Base-by-base conservation (phyloP, 1,140 invertebrate genomes). In the Trigoniulus corallinus region DNA sequence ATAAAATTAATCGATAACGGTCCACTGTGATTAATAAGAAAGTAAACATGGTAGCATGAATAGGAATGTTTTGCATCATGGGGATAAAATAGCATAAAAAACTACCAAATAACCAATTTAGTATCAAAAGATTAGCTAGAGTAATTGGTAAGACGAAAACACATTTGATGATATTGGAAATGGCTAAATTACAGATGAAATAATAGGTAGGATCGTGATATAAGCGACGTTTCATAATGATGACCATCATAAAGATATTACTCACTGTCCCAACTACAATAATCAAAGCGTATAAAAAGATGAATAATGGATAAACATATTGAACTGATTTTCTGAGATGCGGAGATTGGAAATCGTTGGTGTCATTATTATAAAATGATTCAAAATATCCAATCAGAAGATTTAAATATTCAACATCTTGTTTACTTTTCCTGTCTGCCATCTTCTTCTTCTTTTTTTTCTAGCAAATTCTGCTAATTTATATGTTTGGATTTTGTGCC, bases 61-160 rank as follows among this genome's bases (percentile, higher is more conserved):
- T 62, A 0, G 79, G 79, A 48, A 76, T 77, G 58, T 80, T 78
- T 69, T 84, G 81, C 50, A 83, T 59, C 77, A 84, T 82, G 0
- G 81, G 80, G 42, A 82, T 57, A 59, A 81, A 78, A 57, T 75
- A 81, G 62, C 81, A 84, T n/a, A 82, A 59, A 56, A 82, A 77
- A 52, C 78, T 74, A 3, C 80, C 81, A 54, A 81, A 78, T 41
- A 82, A 69, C 80, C 80, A 84, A 61, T 83, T 82, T 56, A 80
- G 73, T 27, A 82, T 65, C 1, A 82, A 68, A 53, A 82, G 66
- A 27, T 81, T 77, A 51, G 77, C 74, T 47, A 83, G 57, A 1
- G 79, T 74, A 1, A 82, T 68, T 2, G 81, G 81, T 54, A 83
- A 56, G 4, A 80, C 77, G 48, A 79, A 60, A 10, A 76, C 57